Base-by-base conservation (phyloP, 2,888 invertebrate genomes). In the Spodoptera littoralis region DNA sequence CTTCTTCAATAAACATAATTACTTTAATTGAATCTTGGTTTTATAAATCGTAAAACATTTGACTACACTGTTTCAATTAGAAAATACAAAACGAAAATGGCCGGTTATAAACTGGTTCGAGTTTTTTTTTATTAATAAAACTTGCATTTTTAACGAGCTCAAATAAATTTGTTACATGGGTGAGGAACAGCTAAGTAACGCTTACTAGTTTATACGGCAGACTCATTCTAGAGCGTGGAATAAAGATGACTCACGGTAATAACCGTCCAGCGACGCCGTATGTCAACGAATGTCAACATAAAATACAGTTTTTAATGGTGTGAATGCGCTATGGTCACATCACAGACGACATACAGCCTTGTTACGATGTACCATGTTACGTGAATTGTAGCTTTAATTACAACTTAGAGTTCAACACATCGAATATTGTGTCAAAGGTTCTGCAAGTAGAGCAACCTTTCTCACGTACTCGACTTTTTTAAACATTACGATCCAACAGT, bases 351-450 rank as follows among this genome's bases (percentile, higher is more conserved):
- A 75, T 80, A 71, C 64, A 73, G n/a, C 57, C 64, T 61, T 60
- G 73, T 79, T 76, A 80, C 66, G 76, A 83, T 75, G 70, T 68
- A 55, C 64, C 59, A 62, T 9, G 73, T 79, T 85, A 83, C 84
- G 82, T 84, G 85, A 82, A 85, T 73, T 77, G 72, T 76, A 72
- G 76, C 79, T 84, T 89, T 91, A 92, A 92, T 92, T 91, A 92
- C 87, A 78, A 68, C 72, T 76, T 73, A 74, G 81, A 80, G 82
- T 79, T 84, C 81, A 86, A 83, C 76, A 81, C 79, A 73, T 72
- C 80, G 78, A 80, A 83, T 86, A 87, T 76, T 74, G 82, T 85
- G 92, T 92, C 92, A 92, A 90, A 92, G 91, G 91, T 91, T 84
- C 70, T 65, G 60, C 65, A 76, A 80, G 79, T 76, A 77, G 73